Evolutionary conservation across 2,797 vertebrate species (phyloP).

Genomic region (Ispidina lecontei): DNA sequence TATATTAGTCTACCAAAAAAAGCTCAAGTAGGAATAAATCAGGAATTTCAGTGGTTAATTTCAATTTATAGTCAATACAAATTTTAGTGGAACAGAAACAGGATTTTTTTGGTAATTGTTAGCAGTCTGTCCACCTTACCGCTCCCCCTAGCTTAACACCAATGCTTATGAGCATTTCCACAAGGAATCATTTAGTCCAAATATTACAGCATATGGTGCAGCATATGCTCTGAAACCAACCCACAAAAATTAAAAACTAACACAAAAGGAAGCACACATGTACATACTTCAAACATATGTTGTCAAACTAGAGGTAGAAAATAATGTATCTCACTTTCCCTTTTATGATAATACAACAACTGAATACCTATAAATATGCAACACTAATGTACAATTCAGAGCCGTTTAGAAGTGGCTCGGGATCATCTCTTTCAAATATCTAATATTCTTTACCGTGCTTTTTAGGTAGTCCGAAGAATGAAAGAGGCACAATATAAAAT

Average conservation of each 20-base stretch:
- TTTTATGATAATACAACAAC: not conserved
- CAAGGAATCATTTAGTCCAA: not conserved
- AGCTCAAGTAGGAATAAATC: not conserved
- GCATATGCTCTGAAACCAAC: not conserved
- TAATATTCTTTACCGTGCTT: not conserved
- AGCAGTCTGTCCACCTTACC: not conserved
- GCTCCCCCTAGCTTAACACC: not conserved
- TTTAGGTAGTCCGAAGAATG: not conserved
- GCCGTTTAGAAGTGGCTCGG: not conserved
- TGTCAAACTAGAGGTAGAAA: not conserved
- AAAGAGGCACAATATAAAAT: not conserved
- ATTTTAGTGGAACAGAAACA: not conserved
- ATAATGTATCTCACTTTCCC: not conserved
- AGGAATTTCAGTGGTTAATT: not conserved
- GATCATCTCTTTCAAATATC: not conserved
- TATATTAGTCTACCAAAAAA: not conserved
- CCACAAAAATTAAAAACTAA: not conserved
- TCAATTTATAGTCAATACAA: not conserved
- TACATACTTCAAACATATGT: not conserved
- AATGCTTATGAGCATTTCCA: not conserved
- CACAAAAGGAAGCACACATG: not conserved
- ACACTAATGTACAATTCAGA: not conserved
- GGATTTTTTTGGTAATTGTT: not conserved
- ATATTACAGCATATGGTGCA: not conserved
- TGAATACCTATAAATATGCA: not conserved